Conservation (phyloP, 2,113 vertebrate species). For the Otus sunia region DNA sequence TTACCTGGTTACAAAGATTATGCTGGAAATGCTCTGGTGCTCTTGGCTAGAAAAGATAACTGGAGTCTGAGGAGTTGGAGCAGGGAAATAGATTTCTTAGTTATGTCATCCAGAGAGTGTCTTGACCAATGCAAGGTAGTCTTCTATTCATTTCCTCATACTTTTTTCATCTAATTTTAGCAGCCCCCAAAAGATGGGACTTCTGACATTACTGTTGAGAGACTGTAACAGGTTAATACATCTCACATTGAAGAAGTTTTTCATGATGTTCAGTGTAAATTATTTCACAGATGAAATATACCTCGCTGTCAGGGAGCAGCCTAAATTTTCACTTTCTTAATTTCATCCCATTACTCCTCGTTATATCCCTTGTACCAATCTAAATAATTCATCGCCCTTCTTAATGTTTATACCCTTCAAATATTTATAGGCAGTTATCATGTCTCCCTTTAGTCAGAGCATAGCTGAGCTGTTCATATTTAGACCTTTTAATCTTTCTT, state of each 20-base stretch:
- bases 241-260: not conserved
- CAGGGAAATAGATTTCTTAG: not conserved
- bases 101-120: not conserved
- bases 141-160: not conserved
- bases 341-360: slow-evolving; percentile 53
- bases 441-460: slow-evolving; percentile 41
- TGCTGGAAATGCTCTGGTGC: not conserved
- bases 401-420: slow-evolving; percentile 70
- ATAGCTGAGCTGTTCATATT: slow-evolving; percentile 50
- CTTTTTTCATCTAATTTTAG: not conserved
- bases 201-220: not conserved
- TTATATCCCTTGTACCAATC: slow-evolving; percentile 57
- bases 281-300: slow-evolving; percentile 53
- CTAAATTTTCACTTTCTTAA: slow-evolving; percentile 59
- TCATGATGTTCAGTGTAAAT: slow-evolving; percentile 32
- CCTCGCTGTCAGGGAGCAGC: slow-evolving; percentile 30
- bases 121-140: not conserved
- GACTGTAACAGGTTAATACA: not conserved
- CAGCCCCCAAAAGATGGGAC: not conserved
- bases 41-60: not conserved
- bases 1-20: not conserved
- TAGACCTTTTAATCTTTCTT: slow-evolving; percentile 63
- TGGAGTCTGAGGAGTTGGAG: not conserved
- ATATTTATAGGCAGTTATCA: slow-evolving; percentile 71
- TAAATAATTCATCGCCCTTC: slow-evolving; percentile 62